Base-by-base conservation (phyloP, 2,797 vertebrate genomes). In the Rhadinocentrus ornatus region DNA sequence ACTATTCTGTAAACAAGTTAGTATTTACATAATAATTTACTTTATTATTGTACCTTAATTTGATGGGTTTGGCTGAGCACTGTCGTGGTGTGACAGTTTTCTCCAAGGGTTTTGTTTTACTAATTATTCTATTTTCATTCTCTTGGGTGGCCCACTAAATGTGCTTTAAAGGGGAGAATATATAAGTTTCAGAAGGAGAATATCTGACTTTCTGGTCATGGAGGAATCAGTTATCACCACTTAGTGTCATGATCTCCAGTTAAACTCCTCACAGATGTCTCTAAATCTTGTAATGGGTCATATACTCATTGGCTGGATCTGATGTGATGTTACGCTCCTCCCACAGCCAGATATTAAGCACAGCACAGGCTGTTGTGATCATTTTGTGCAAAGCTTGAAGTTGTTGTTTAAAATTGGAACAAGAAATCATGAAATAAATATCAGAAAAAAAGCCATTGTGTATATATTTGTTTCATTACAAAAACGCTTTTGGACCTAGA, bases 351-450 rank as follows among this genome's bases (percentile, higher is more conserved):
- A 82, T 79, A 83, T 80, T 79, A 76, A 91, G 91, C 90, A 91
- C 85, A 88, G 86, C 86, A 84, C 87, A 80, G 82, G 89, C 88
- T 93, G 83, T 84, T 90, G 88, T 91, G 87, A 75, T 94, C 88
- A 81, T 81, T 89, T 86, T 91, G 89, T 94, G 94, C 86, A 90
- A 91, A 92, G 93, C 93, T 94, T 93, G 88, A 94, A 91, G 92
- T 88, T 90, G 90, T 93, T 92, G 89, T 93, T 91, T 79, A 84
- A 90, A 87, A 83, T 83, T 66, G 65, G 86, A 90, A 81, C 41
- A 74, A 83, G 73, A 92, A 91, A 86, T 86, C 76, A 81, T 85
- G 58, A 88, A 92, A 89, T 91, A 91, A 92, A 92, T 73, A 76
- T 66, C 31, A 66, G 81, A 64, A 54, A 60, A 66, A 58, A 69